Evolutionary conservation across 2,113 vertebrate species (phyloP), one percentile per base, ranked within the genome.

Genomic region (Poeciliopsis occidentalis): DNA sequence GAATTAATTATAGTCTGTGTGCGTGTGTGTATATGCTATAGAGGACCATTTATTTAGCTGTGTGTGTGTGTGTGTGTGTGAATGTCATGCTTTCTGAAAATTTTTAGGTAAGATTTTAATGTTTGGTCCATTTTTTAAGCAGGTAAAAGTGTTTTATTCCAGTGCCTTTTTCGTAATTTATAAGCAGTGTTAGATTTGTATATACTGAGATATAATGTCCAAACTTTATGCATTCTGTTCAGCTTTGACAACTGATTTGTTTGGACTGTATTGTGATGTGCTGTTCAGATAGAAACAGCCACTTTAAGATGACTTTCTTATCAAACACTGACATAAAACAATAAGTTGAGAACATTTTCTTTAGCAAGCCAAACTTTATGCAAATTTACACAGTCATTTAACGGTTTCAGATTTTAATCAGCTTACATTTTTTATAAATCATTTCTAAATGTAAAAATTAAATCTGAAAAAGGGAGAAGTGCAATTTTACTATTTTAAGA

Each of bases 11-110:
- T 17, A 60, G 12, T 27, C 64, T 77, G 12, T 68, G 30, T 69
- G 70, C 71, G 62, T 67, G 64, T 78, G 39, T 63, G 64, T 61
- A 67, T 54, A 54, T 12, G 37, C 39, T 41, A 15, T 15, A 41
- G 39, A 41, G 39, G 39, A 41, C 39, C 39, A 41, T 4, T 41
- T 11, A 37, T 37, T 15, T 15, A 41, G 39, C 39, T n/a, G 51
- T 19, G 22, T 34, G 32, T 31, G 30, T 63, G 64, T 61, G 51
- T 19, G 22, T 34, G 15, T 30, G 27, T 62, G 29, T 62, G 12
- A 17, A 8, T 63, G 17, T 63, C 29, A 31, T 17, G 7, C 19
- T 31, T 62, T 30, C 31, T 30, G 4, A 31, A 63, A 4, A 29
- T 29, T 7, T 17, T 27, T 62, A 17, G 7, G 29, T 19, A 31